Evolutionary conservation across 2,797 vertebrate species (phyloP).

Genomic region (Galago senegalensis): DNA sequence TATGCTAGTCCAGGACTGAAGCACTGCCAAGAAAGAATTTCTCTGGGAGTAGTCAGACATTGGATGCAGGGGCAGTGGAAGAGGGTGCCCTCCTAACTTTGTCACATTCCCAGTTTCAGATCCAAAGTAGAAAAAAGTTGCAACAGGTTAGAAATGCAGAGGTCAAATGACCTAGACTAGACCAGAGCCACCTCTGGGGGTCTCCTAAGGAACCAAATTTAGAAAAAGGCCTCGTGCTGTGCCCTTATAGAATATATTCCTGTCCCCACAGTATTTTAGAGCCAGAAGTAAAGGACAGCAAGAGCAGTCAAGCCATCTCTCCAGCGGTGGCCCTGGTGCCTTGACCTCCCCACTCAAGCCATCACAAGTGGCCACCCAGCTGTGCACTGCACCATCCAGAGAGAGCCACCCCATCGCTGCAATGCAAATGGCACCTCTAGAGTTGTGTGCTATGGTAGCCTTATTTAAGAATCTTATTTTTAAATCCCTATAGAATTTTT

Average conservation of each 20-base stretch:
- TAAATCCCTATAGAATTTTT: background rate
- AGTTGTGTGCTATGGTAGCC: background rate
- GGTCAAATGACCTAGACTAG: background rate
- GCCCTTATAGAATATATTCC: background rate
- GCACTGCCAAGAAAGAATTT: background rate
- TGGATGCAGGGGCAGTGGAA: background rate
- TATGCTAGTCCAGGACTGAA: background rate
- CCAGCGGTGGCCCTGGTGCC: background rate
- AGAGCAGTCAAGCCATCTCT: background rate
- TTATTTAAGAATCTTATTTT: background rate
- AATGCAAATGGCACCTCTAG: background rate
- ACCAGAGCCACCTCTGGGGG: background rate
- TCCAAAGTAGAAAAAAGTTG: background rate
- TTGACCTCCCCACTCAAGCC: background rate
- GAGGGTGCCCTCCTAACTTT: background rate
- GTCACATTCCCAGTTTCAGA: background rate
- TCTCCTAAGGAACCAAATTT: background rate
- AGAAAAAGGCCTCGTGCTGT: background rate
- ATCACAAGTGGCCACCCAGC: background rate
- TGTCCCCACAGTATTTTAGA: background rate
- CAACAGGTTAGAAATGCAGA: background rate
- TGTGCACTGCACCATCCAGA: background rate
- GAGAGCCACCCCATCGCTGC: too few relatives aligned
- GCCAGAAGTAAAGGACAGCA: background rate
- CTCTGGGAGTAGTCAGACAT: background rate